Conservation (phyloP, 1,140 invertebrate species). For the Diuraphis noxia region DNA sequence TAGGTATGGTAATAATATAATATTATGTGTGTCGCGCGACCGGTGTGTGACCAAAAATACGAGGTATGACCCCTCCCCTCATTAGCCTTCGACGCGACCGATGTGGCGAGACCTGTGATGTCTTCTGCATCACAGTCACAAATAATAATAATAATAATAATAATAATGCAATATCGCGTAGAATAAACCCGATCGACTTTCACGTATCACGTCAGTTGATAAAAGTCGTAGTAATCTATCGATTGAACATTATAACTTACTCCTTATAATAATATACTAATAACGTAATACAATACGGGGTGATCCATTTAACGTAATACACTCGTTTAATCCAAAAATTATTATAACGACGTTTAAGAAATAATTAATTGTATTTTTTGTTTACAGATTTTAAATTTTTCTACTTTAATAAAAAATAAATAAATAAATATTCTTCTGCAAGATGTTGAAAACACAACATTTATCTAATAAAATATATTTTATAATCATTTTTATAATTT, state of each 20-base stretch:
- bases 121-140: not conserved
- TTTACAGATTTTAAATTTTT: too few species aligned
- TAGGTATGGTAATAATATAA: not conserved
- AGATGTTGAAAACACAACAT: too few species aligned
- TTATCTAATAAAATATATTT: too few species aligned
- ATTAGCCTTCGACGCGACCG: not conserved
- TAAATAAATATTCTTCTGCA: too few species aligned
- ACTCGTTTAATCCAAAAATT: too few species aligned
- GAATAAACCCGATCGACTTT: not conserved
- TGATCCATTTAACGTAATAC: too few species aligned
- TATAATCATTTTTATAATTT: too few species aligned
- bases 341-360: too few species aligned
- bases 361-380: too few species aligned
- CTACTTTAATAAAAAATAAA: too few species aligned
- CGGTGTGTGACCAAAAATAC: not conserved
- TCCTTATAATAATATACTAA: not conserved
- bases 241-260: not conserved
- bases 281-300: too few species aligned
- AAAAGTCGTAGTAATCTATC: not conserved
- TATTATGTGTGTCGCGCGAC: not conserved
- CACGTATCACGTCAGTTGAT: not conserved
- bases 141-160: slow-evolving; percentile 8
- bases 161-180: not conserved
- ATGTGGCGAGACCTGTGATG: not conserved
- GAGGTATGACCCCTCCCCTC: not conserved